These are phyloP conservation scores for Thalassophryne amazonica DNA, from an alignment of 2,797 vertebrate genomes.

Conservation along the genomic window DNA sequence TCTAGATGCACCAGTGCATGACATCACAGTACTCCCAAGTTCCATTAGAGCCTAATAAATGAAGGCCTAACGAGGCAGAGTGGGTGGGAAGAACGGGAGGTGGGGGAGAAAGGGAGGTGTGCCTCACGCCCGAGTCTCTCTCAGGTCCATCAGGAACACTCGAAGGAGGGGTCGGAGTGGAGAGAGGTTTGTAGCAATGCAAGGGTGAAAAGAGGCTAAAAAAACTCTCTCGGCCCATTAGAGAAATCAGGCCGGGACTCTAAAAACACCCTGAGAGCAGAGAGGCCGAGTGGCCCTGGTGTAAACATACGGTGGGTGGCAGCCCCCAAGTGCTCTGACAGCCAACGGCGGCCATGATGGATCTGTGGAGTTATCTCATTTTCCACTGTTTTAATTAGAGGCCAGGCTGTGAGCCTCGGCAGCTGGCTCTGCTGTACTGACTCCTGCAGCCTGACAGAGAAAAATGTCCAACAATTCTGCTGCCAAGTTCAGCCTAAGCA, in stretches of 20 bases:
- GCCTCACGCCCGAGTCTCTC: conserved; percentile 63
- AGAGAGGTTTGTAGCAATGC: conserved; percentile 54
- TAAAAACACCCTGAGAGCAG: conserved; percentile 78
- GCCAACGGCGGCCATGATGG: conserved; percentile 92
- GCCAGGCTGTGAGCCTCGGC: conserved; percentile 90
- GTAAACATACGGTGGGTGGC: conserved; percentile 95
- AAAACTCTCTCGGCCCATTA: conserved; percentile 80
- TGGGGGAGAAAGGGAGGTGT: conserved; percentile 21
- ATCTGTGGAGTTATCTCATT: conserved; percentile 99
- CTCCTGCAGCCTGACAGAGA: conserved; percentile 94
- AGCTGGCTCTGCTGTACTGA: conserved; percentile 93
- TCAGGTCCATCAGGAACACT: conserved; percentile 75
- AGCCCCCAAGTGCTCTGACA: conserved; percentile 85
- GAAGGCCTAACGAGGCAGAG: conserved; percentile 76
- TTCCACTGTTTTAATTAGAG: conserved; percentile 99
- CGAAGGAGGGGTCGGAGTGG: conserved; percentile 54
- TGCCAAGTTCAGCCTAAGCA: conserved; percentile 89
- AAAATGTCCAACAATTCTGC: conserved; percentile 83
- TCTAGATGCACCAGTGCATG: conserved; percentile 67
- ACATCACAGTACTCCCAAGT: conserved; percentile 77
- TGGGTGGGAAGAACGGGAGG: conserved; percentile 66
- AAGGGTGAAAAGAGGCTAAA: conserved; percentile 66
- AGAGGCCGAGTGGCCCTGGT: conserved; percentile 82
- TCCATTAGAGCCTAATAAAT: conserved; percentile 85
- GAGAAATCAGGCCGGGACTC: conserved; percentile 82